Evolutionary conservation across 2,888 invertebrate genomes (phyloP).

Genomic region (Pseudococcus jackbeardsleyi): DNA sequence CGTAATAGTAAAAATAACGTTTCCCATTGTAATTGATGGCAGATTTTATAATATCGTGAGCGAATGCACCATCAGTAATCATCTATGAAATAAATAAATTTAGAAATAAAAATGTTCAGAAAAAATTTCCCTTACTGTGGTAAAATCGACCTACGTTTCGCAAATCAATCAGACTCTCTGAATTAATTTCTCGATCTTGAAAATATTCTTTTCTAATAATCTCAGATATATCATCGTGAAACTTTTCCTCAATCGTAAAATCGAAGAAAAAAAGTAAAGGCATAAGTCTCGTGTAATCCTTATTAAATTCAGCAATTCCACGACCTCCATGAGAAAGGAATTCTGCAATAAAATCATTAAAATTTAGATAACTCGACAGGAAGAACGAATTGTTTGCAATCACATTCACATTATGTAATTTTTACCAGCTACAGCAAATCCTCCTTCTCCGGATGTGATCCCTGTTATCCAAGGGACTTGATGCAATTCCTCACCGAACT

Average conservation of each 20-base stretch:
- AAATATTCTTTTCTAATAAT: slow-evolving; percentile 56
- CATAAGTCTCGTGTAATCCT: slow-evolving; percentile 38
- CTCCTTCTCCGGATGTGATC: slow-evolving; percentile 65
- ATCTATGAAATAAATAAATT: slow-evolving; percentile 39
- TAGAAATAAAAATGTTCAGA: not conserved
- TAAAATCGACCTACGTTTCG: not conserved
- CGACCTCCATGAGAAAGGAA: slow-evolving; percentile 1
- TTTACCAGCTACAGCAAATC: slow-evolving; percentile 58
- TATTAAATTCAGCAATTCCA: slow-evolving; percentile 34
- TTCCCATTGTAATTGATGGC: slow-evolving; percentile 24
- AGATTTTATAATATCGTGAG: slow-evolving; percentile 45
- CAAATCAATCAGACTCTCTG: not conserved
- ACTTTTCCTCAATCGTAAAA: slow-evolving; percentile 52
- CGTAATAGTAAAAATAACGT: slow-evolving; percentile 51
- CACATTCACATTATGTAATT: not conserved
- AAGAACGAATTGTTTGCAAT: not conserved
- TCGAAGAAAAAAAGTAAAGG: slow-evolving; percentile 59
- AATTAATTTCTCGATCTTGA: slow-evolving; percentile 13
- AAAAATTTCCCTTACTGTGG: not conserved
- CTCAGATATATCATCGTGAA: slow-evolving; percentile 29
- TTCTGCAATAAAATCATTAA: not conserved
- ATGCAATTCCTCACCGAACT: not conserved
- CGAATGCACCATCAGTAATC: slow-evolving; percentile 30
- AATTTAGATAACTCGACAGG: not conserved
- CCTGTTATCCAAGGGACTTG: slow-evolving; percentile 65